Base-by-base conservation (phyloP, 2,113 vertebrate species). In the Cnemophilus loriae region DNA sequence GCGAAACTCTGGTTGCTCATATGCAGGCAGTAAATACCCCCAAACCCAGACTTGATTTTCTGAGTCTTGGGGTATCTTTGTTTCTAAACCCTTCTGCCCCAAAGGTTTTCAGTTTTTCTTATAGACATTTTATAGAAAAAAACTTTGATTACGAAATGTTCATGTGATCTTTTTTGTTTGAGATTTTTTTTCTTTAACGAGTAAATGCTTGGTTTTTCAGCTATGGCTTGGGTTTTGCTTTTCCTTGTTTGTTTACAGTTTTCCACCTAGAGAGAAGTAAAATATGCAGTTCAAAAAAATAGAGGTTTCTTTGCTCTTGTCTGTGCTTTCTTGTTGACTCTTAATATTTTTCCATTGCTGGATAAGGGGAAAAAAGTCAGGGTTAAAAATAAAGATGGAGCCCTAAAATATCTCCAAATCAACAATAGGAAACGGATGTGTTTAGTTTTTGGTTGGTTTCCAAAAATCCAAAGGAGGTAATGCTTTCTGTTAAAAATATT, bases 401-500 rank as follows among this genome's bases (percentile, higher is more conserved):
- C 50, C 86, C 86, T 90, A 94, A 90, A 86, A 84, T 90, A 93
- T 84, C 94, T 88, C 75, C 73, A 81, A 88, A 92, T 42, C 63
- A 95, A 80, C 88, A 89, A 90, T 90, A 92, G 85, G 93, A 95
- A 97, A 93, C 0, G 82, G 89, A 93, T 88, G 46, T 78, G 33
- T 94, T 94, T 85, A 70, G 41, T 61, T 94, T 92, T 73, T 93
- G 75, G 79, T 86, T 67, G 41, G 55, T 86, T 95, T 96, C 95
- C 92, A 95, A 93, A 95, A 94, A 75, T 83, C 59, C 0, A 0
- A 92, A 96, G 64, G 76, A 90, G 95, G 83, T 86, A 90, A 93
- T 91, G 88, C 79, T 96, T 94, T 84, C 86, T 77, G 83, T 94
- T 94, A 63, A 80, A 92, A 94, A 78, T 74, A 93, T 90, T 92